These are phyloP conservation scores for Girardinus metallicus DNA, from an alignment of 2,797 vertebrate species.

Conservation along the genomic window DNA sequence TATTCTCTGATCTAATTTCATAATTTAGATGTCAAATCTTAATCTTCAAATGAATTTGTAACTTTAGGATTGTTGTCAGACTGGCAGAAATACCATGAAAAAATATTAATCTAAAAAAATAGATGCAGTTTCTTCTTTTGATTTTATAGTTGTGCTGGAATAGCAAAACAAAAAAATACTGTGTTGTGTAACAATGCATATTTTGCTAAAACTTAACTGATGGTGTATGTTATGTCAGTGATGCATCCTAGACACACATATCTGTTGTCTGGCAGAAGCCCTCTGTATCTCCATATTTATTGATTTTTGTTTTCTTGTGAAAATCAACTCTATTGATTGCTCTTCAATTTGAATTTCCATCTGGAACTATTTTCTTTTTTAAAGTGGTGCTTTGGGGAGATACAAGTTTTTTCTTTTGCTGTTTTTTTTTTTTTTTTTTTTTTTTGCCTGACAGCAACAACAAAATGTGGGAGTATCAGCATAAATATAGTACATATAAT, in stretches of 20 bases:
- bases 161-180: neutral
- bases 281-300: neutral
- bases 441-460: neutral
- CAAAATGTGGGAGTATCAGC: neutral
- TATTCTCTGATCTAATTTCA: neutral
- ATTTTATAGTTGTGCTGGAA: neutral
- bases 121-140: neutral
- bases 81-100: neutral
- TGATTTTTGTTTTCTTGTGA: neutral
- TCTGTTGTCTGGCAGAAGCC: neutral
- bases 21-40: neutral
- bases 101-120: neutral
- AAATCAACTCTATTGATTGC: neutral
- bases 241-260: neutral
- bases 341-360: neutral
- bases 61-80: neutral
- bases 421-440: neutral
- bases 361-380: neutral
- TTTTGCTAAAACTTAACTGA: neutral
- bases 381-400: neutral
- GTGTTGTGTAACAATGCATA: neutral
- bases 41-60: neutral
- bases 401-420: neutral
- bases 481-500: neutral
- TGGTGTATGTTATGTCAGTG: neutral